These are phyloP conservation scores for Conchocele bisecta DNA, from an alignment of 2,888 invertebrate genomes.

Conservation along the genomic window DNA sequence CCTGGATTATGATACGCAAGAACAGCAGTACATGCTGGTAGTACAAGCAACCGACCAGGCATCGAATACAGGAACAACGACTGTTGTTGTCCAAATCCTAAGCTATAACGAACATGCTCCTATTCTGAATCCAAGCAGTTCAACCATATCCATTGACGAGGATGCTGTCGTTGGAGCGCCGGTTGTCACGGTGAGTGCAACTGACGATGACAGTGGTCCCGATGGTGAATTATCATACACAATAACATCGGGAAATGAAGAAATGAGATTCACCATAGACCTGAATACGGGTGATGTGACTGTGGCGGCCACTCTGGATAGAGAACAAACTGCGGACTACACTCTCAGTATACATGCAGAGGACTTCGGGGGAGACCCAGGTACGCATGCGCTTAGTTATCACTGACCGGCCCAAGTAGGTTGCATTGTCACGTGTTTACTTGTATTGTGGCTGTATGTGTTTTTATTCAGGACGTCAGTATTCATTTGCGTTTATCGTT, in stretches of 20 bases:
- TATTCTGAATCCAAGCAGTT: conserved; percentile 51
- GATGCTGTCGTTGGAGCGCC: conserved; percentile 44
- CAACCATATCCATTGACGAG: conserved; percentile 59
- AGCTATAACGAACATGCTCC: conserved; percentile 70
- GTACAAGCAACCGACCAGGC: conserved; percentile 62
- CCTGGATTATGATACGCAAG: conserved; percentile 72
- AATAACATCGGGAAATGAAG: conserved; percentile 69
- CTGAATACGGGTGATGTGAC: conserved; percentile 63
- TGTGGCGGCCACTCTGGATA: conserved; percentile 65
- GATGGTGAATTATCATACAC: conserved; percentile 66
- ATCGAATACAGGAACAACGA: conserved; percentile 47
- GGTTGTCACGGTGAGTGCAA: conserved; percentile 49
- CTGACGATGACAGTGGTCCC: conserved; percentile 58
- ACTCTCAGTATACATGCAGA: too few species aligned
- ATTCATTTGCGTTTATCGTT: too few species aligned
- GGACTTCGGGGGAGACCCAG: too few species aligned
- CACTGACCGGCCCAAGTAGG: too few species aligned
- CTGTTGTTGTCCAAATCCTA: conserved; percentile 53
- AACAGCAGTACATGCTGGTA: conserved; percentile 49
- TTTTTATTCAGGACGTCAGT: too few species aligned
- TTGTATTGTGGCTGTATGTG: too few species aligned
- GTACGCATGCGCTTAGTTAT: too few species aligned
- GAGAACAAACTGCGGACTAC: conserved; percentile 69
- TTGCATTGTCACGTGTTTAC: too few species aligned
- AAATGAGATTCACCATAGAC: conserved; percentile 68